These are phyloP conservation scores for Phenganax stokvisi DNA, from an alignment of 92 coral and sea anemone genomes.

Conservation along the genomic window DNA sequence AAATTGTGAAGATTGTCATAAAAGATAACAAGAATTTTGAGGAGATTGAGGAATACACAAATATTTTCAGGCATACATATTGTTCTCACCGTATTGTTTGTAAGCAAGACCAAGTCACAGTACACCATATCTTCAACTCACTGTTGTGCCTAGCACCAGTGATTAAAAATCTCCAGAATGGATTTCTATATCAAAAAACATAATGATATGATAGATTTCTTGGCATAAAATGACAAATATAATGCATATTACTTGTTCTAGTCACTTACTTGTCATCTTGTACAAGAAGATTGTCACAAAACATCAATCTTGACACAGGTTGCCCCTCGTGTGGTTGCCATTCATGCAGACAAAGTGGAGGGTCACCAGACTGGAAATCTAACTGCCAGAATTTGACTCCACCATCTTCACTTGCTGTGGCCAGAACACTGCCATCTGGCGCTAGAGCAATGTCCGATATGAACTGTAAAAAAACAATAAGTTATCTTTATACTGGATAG, in stretches of 20 bases:
- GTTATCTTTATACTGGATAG: not conserved
- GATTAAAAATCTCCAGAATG: constrained; percentile 96
- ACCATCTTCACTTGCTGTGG: constrained; percentile 97
- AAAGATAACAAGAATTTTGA: not conserved
- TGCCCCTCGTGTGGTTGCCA: constrained; percentile 86
- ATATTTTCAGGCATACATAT: not conserved
- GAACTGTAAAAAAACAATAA: constrained; percentile 49
- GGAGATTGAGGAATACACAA: not conserved
- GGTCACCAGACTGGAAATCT: constrained; percentile 50
- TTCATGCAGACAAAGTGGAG: constrained; percentile 65
- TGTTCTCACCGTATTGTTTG: constrained; percentile 72
- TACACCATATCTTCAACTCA: constrained; percentile 94
- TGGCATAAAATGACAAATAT: not conserved
- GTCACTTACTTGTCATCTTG: constrained; percentile 75
- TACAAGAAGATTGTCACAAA: constrained; percentile 72
- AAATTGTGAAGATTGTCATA: not conserved
- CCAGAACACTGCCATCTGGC: constrained; percentile 87
- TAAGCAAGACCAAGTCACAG: constrained; percentile 92
- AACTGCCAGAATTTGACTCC: constrained; percentile 85
- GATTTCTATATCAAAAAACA: constrained; percentile 51
- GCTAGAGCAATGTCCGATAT: constrained; percentile 83
- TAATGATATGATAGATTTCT: not conserved
- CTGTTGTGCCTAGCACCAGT: constrained; percentile 88
- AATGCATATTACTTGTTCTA: not conserved
- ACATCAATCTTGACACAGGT: constrained; percentile 72